Percentiles rank a stretch among this genome's conserved stretches.
Conservation (phyloP, 2,113 vertebrate species). For the Chelonoidis abingdonii region DNA sequence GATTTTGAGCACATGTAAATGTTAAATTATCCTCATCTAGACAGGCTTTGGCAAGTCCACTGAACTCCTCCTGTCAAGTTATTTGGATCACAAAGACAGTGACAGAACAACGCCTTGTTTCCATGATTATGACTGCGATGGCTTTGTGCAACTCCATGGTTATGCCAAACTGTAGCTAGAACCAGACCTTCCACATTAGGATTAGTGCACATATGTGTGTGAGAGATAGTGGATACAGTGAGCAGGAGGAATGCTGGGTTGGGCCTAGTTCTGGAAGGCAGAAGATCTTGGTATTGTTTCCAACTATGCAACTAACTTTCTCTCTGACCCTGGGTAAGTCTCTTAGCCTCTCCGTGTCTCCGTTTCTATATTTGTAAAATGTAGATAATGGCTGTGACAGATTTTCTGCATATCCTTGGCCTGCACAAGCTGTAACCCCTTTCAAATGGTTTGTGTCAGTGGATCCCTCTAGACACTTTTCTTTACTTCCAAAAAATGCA, state of each 20-base stretch:
- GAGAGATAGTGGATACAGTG: not conserved
- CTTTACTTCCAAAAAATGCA: not conserved
- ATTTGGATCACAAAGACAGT: not conserved
- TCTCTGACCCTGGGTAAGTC: not conserved
- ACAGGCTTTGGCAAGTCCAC: not conserved
- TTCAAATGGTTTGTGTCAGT: not conserved
- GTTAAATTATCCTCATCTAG: not conserved
- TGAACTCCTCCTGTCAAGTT: not conserved
- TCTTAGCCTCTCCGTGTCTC: not conserved
- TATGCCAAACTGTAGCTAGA: not conserved
- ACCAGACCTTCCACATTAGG: not conserved
- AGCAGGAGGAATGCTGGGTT: not conserved
- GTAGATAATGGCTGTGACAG: not conserved
- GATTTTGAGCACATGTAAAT: not conserved
- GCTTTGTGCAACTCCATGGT: not conserved
- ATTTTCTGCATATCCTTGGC: not conserved
- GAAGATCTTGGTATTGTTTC: not conserved
- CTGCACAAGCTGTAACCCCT: not conserved
- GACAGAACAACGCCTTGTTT: not conserved
- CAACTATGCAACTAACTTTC: conserved; percentile 33
- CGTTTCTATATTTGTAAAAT: not conserved
- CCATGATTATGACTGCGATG: not conserved
- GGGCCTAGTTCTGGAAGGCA: not conserved
- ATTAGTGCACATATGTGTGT: not conserved
- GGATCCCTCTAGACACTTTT: not conserved